Base-by-base conservation (phyloP, 2,113 vertebrate species). In the Cyprinodon variegatus region DNA sequence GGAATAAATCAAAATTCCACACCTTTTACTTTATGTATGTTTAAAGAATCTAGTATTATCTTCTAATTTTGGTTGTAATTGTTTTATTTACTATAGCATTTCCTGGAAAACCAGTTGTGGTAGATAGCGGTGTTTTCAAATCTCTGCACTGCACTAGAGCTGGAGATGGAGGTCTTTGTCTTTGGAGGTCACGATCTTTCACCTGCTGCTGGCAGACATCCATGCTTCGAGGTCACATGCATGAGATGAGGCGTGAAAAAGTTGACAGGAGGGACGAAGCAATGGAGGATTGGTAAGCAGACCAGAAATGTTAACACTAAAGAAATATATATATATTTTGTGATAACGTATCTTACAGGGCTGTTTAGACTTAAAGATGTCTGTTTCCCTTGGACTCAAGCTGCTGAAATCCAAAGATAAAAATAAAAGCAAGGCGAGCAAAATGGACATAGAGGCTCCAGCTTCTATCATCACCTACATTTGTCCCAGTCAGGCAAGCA, bases 121-220 rank as follows among this genome's bases (percentile, higher is more conserved):
- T 80, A 53, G 68, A 60, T 40, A 64, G 81, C 77, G 41, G 45
- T 61, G 77, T 86, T 82, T 82, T 68, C 43, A 74, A 50, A 89
- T 81, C 74, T 70, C 68, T 65, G 63, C 82, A 78, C 7, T 45
- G 69, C 57, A 74, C 78, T 43, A 37, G 11, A 70, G 74, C 67
- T 68, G 10, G 85, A 63, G 71, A 76, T 61, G 40, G 50, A 57
- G 50, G 76, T 81, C 78, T 86, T 90, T 91, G 79, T 90, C 38
- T 53, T 46, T 39, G 0, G 66, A 83, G 85, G 88, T 90, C 75
- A 76, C n/a, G 82, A 90, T 82, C 87, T 89, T 92, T 92, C 84
- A 92, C 89, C 89, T 91, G 86, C 76, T 81, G 76, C 83, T 86
- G 86, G 79, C 74, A 7, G 69, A 62, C 70, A 39, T 11, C 61